These are phyloP conservation scores for Prorops nasuta DNA, from an alignment of 1,140 invertebrate species.

Conservation along the genomic window DNA sequence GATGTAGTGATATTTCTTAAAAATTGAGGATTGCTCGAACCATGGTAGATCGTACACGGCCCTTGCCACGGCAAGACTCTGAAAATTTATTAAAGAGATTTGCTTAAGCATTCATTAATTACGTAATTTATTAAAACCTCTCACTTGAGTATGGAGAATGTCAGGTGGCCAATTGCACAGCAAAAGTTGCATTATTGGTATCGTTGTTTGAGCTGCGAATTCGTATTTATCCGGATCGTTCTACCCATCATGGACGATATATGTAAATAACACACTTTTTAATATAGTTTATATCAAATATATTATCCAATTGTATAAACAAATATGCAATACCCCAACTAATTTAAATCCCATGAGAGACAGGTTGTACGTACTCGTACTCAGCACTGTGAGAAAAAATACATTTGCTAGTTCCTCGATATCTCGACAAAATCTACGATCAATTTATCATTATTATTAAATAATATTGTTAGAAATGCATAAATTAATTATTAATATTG, in stretches of 20 bases:
- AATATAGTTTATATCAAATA: background rate
- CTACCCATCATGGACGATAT: no score
- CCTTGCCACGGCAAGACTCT: background rate
- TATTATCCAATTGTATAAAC: background rate
- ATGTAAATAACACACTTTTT: no score
- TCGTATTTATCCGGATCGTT: constrained; percentile 18
- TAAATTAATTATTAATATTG: background rate
- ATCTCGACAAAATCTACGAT: constrained; percentile 27
- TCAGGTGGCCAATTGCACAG: constrained; percentile 29
- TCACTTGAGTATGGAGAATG: constrained; percentile 19
- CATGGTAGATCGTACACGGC: background rate
- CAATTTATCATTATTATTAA: no score
- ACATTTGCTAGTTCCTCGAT: constrained; percentile 22
- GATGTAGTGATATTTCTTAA: no score
- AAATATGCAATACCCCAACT: constrained; percentile 14
- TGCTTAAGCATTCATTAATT: background rate
- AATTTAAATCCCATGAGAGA: constrained; percentile 35
- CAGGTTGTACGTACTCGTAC: constrained; percentile 33
- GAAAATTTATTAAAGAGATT: background rate
- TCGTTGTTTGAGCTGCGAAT: constrained; percentile 15
- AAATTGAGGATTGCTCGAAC: no score
- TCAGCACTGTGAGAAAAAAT: constrained; percentile 26
- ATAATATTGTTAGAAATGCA: background rate
- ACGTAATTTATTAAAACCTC: no score
- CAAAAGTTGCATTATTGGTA: constrained; percentile 21